Conservation (phyloP, 2,888 invertebrate genomes). For the Melanargia galathea region DNA sequence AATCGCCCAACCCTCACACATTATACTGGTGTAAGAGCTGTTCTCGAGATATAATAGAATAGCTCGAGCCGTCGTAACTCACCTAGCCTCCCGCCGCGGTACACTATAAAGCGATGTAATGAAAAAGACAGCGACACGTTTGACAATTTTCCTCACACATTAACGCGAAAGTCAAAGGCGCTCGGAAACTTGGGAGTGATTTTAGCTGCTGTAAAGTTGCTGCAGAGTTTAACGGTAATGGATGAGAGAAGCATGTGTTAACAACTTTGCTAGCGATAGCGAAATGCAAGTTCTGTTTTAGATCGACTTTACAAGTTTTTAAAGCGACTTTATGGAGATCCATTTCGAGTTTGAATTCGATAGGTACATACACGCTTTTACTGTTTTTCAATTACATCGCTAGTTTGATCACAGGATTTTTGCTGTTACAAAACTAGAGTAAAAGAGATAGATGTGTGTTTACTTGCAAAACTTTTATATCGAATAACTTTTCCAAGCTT, state of each 20-base stretch:
- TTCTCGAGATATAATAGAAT: constrained; percentile 42
- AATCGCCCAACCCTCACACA: constrained; percentile 2
- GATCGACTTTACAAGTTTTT: too few species aligned
- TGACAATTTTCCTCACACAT: constrained; percentile 9
- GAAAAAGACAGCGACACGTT: constrained; percentile 19
- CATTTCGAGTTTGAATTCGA: too few species aligned
- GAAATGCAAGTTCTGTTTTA: too few species aligned
- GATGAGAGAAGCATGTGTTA: background rate
- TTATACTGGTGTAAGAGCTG: constrained; percentile 27
- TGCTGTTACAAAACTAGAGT: too few species aligned
- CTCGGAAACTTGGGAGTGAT: background rate
- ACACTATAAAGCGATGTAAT: constrained; percentile 24
- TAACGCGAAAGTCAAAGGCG: constrained; percentile 9
- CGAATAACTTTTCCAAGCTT: too few species aligned
- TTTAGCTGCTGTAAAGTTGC: background rate
- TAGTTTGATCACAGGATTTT: too few species aligned
- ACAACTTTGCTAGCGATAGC: too few species aligned
- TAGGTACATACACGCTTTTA: too few species aligned
- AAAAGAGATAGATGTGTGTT: too few species aligned
- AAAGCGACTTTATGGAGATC: too few species aligned
- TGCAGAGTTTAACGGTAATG: constrained; percentile 13
- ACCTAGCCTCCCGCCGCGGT: constrained; percentile 27
- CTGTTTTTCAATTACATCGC: too few species aligned
- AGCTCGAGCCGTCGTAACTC: constrained; percentile 39
- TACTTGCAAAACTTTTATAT: too few species aligned